Conservation (phyloP, 1,140 invertebrate species). For the Drosophila setifemur region DNA sequence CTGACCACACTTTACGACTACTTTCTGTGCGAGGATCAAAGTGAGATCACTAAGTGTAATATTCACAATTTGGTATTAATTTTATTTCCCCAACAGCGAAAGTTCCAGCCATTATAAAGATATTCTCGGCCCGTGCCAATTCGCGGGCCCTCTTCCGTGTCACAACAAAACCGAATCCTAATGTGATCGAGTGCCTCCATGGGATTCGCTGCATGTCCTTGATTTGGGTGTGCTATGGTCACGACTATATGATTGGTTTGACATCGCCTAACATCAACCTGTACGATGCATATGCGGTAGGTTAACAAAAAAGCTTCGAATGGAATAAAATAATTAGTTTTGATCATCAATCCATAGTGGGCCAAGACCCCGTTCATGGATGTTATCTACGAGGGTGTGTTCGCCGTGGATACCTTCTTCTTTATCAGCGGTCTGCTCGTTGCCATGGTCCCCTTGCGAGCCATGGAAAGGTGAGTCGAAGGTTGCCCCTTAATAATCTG, state of each 20-base stretch:
- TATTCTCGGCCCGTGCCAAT: constrained; percentile 52
- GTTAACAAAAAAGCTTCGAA: not conserved
- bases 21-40: constrained; percentile 40
- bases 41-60: constrained; percentile 2
- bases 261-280: constrained; percentile 63
- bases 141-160: constrained; percentile 37
- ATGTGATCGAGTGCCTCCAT: constrained; percentile 83
- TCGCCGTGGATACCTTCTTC: constrained; percentile 88
- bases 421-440: constrained; percentile 87
- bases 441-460: constrained; percentile 85
- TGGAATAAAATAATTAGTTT: not conserved
- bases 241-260: constrained; percentile 79
- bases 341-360: constrained; percentile 41
- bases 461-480: constrained; percentile 85
- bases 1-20: constrained; percentile 51
- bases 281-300: constrained; percentile 25
- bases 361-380: constrained; percentile 83
- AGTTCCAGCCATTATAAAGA: constrained; percentile 28
- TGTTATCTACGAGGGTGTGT: constrained; percentile 83
- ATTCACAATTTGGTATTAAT: not conserved
- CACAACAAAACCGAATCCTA: constrained; percentile 39
- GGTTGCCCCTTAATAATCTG: not conserved
- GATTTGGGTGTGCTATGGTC: constrained; percentile 86
- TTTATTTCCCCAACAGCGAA: constrained; percentile 19
- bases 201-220: constrained; percentile 85